phyloP scores from a whole-genome alignment of 2,113 vertebrate genomes.

The Montifringilla adamsi region DNA sequence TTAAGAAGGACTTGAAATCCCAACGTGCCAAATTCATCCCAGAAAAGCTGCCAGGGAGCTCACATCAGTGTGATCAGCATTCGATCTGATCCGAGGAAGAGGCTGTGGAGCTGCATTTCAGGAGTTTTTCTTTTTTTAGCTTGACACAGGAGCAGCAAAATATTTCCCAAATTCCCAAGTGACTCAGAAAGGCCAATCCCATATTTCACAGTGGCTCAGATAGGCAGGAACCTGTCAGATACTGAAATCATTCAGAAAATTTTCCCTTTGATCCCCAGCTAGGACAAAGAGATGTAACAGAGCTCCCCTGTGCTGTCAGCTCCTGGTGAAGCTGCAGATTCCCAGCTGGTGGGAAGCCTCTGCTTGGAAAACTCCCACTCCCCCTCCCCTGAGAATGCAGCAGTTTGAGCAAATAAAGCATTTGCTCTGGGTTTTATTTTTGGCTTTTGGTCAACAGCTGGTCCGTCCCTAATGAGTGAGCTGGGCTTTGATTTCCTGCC shows the following conservation, averaged over 20 bases:
- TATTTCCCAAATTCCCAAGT: neutral
- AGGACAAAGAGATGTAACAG: neutral
- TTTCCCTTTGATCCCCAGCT: neutral
- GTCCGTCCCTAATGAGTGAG: neutral
- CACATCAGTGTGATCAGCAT: neutral
- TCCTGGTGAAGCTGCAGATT: neutral
- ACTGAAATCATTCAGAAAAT: neutral
- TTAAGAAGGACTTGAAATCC: neutral
- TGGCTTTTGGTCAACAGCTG: constrained; percentile 44
- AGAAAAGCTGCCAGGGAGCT: neutral
- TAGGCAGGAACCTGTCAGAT: neutral
- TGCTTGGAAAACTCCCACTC: neutral
- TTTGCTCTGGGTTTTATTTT: neutral
- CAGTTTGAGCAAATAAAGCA: constrained; percentile 1
- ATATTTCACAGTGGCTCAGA: neutral
- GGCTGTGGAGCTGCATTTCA: neutral
- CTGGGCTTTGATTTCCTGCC: constrained; percentile 42
- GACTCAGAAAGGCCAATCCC: neutral
- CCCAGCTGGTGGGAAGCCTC: constrained; percentile 23
- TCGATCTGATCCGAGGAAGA: neutral
- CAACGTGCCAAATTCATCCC: neutral
- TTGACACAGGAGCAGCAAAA: neutral
- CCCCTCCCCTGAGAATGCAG: neutral
- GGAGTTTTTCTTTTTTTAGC: neutral
- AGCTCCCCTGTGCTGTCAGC: neutral